phyloP scores from a whole-genome alignment of 2,797 vertebrate genomes.

The Pempheris klunzingeri region DNA sequence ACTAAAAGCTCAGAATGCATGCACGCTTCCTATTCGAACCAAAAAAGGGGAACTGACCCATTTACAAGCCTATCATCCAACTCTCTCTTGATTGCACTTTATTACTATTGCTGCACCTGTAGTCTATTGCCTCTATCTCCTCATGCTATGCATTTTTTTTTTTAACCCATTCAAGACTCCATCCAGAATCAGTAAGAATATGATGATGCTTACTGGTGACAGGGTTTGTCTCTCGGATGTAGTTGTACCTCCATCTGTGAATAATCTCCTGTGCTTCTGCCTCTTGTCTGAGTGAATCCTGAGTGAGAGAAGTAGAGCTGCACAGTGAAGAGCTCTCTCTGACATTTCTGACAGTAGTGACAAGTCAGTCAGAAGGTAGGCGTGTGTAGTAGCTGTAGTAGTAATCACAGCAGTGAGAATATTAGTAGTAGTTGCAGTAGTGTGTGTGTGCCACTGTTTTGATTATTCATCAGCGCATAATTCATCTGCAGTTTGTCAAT shows the following conservation, averaged over 20 bases:
- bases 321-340: slow-evolving; percentile 35
- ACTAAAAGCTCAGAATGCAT: too few relatives aligned
- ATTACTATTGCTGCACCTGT: neutral
- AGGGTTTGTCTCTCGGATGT: neutral
- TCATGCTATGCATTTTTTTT: neutral
- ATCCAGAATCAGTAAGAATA: neutral
- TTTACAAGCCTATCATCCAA: neutral
- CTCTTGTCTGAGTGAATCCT: slow-evolving; percentile 19
- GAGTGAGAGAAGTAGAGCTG: slow-evolving; percentile 20
- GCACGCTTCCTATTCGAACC: too few relatives aligned
- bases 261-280: slow-evolving; percentile 16
- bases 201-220: neutral
- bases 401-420: neutral
- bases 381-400: too few relatives aligned
- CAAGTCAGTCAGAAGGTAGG: too few relatives aligned
- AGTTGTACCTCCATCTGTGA: slow-evolving; percentile 20
- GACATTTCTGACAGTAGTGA: too few relatives aligned
- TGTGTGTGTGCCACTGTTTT: neutral
- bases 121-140: neutral
- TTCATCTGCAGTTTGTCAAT: neutral
- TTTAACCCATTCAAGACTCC: too few relatives aligned
- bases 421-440: neutral
- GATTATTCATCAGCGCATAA: neutral
- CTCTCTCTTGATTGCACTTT: neutral
- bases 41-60: too few relatives aligned